Base-by-base conservation (phyloP, 64 coral and sea anemone genomes). In the Montipora sp. region DNA sequence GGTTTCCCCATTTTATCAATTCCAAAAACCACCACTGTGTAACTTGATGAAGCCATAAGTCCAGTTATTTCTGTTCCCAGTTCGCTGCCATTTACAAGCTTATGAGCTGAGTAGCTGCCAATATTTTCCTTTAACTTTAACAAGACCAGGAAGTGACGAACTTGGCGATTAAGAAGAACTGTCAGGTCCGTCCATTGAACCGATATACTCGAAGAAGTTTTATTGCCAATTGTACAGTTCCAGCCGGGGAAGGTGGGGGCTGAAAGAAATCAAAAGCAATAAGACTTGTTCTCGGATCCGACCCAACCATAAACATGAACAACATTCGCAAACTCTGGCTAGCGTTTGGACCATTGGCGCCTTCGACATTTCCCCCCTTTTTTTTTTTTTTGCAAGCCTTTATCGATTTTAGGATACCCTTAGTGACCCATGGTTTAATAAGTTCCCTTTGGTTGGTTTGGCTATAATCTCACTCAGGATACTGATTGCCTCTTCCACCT, bases 111-210 rank as follows among this genome's bases (percentile, higher is more conserved):
- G 7, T 15, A 3, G 43, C 12, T 83, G 13, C 13, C 24, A 5
- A 45, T 63, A 11, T 21, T 47, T 63, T 12, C 16, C 3, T 11
- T 57, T 57, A 11, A 57, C 53, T 63, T 61, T 8, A 83, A 15
- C 0, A 83, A 6, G 12, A 83, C 16, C 19, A 83, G 15, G 24
- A 61, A 83, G 14, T 83, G 80, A 12, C 11, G 22, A 7, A 83
- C 27, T 47, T 65, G 11, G 5, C 57, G 53, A 36, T 63, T 63
- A 2, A 83, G 23, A 45, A 83, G 11, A 45, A 14, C 43, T 12
- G 57, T 63, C 0, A 83, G 80, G 80, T 83, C 60, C 44, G 20
- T 24, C 80, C 80, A 83, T 10, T 65, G 80, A 83, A 83, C 44
- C 21, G 6, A 63, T 7, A 83, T 43, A 0, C 57, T 83, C 8